Evolutionary conservation across 2,113 vertebrate genomes (phyloP).

Genomic region (Scatophagus argus): DNA sequence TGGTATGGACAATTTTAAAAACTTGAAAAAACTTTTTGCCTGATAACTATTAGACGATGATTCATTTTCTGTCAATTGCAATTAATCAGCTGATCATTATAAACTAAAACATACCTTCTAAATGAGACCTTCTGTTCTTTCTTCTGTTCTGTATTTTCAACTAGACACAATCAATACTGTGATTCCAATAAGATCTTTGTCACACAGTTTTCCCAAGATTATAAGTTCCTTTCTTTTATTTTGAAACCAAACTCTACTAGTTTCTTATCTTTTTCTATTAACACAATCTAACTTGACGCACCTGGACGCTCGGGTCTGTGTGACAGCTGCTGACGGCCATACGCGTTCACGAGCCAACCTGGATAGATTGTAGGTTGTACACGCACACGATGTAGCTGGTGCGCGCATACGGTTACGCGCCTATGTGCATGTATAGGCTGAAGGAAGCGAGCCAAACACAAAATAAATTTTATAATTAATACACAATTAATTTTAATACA

Average conservation of each 20-base stretch:
- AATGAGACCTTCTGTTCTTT: too few species aligned
- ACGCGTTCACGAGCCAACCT: slow-evolving; percentile 55
- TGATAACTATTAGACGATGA: too few species aligned
- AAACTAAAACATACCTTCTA: too few species aligned
- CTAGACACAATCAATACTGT: neutral
- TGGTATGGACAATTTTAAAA: too few species aligned
- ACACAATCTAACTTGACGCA: neutral
- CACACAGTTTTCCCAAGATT: neutral
- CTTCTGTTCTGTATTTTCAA: neutral
- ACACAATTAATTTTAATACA: neutral
- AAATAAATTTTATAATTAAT: neutral
- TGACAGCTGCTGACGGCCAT: slow-evolving; percentile 28
- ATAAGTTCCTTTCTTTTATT: slow-evolving; percentile 11
- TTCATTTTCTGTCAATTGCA: too few species aligned
- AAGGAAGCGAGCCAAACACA: neutral
- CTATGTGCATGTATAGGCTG: too few species aligned
- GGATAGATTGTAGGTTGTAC: slow-evolving; percentile 37
- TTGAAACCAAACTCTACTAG: rapidly evolving
- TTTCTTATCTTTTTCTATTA: neutral
- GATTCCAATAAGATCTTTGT: too few species aligned
- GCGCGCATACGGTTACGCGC: neutral
- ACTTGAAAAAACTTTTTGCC: too few species aligned
- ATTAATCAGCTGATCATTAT: too few species aligned
- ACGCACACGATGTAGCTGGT: neutral
- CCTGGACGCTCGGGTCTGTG: slow-evolving; percentile 21